Evolutionary conservation across 1,140 invertebrate species (phyloP), one percentile per base, ranked within the genome.

Genomic region (Sarcophaga bullata): DNA sequence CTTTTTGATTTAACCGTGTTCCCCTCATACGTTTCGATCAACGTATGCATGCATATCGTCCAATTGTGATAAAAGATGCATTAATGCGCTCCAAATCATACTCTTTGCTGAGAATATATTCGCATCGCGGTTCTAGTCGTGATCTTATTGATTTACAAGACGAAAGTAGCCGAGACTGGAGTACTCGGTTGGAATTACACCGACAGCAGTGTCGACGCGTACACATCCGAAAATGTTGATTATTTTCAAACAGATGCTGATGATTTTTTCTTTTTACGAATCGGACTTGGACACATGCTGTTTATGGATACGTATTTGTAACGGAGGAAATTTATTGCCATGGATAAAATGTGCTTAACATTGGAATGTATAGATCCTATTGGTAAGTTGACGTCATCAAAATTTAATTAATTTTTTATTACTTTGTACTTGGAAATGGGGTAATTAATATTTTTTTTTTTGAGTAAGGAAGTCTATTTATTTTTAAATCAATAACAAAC

Each of bases 281-380:
- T 97, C 94, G 93, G 93, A 95, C 88, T 93, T 94, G 6, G 93
- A 93, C 84, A 92, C 93, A 91, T 97, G 84, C 90, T 98, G 78
- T 90, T 97, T 80, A 93, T 93, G 83, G 95, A 96, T 90, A 94
- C 52, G 90, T 92, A 73, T 90, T 90, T 25, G 92, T 96, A 82
- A 93, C 95, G 83, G n/a, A 93, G 62, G 92, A 95, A 84, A 91
- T 98, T 97, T 98, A 96, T 91, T 96, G 85, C 96, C 96, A 58
- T 98, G 97, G 97, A 93, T 98, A n/a, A 95, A 96, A 90, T 98
- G 97, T 91, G 94, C 95, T 50, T 98, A 73, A 96, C 95, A 68
- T 92, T 94, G 84, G 96, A 97, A 87, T 98, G 97, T 91, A 95
- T 98, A 84, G 94, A 94, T 91, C 97, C 97, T 37, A 96, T 97